A percentile compares a stretch with the other conserved stretches of the same genome.
Evolutionary conservation across 2,888 invertebrate species (phyloP).

Genomic region (Melinaea menophilus): DNA sequence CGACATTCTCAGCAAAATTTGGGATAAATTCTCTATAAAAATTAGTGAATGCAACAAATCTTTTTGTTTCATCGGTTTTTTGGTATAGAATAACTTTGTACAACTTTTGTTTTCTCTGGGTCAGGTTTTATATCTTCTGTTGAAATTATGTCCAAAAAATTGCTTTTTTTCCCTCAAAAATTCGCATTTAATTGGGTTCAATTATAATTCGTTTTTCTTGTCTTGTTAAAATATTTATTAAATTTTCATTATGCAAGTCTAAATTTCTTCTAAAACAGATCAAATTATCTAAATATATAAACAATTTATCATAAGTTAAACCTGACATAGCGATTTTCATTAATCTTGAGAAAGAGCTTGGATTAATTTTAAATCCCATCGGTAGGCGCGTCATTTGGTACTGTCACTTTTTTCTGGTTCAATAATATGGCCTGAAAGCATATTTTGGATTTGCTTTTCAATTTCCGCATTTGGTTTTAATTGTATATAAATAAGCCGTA

Average conservation of each 20-base stretch:
- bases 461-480: neutral
- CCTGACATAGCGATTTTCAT: constrained; percentile 28
- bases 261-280: too few relatives aligned
- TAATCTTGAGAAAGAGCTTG: constrained; percentile 21
- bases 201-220: constrained; percentile 21
- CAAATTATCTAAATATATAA: constrained; percentile 26
- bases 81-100: constrained; percentile 28
- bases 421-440: neutral
- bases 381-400: constrained; percentile 27
- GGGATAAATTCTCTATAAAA: too few relatives aligned
- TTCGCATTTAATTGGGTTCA: constrained; percentile 23
- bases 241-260: too few relatives aligned
- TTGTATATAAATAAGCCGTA: too few relatives aligned
- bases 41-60: constrained; percentile 20
- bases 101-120: constrained; percentile 19
- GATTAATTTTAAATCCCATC: constrained; percentile 29
- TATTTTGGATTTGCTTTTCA: neutral
- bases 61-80: constrained; percentile 25
- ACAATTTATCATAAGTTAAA: constrained; percentile 23
- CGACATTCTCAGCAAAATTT: constrained; percentile 3
- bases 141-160: constrained; percentile 25
- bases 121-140: constrained; percentile 24
- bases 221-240: constrained; percentile 24
- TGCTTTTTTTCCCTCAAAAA: constrained; percentile 24
- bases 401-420: constrained; percentile 2